Conservation (phyloP, 2,113 vertebrate genomes). For the Oncorhynchus nerka region DNA sequence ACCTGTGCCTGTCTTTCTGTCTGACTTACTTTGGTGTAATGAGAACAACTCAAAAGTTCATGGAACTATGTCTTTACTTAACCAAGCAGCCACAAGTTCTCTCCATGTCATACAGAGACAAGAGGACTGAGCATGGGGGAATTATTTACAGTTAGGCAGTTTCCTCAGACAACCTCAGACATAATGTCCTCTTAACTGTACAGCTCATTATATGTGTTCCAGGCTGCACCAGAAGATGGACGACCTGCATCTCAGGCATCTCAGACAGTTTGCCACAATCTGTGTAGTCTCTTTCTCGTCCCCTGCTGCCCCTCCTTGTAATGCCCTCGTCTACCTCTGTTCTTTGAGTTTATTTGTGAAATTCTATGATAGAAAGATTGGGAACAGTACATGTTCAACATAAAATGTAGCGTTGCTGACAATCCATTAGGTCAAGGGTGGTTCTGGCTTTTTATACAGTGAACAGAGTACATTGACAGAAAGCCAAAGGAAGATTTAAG, state of each 20-base stretch:
- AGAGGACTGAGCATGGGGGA: slow-evolving; percentile 6
- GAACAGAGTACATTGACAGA: slow-evolving; percentile 25
- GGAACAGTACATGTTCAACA: no score
- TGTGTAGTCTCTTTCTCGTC: no score
- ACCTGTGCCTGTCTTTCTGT: no score
- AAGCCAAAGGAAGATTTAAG: slow-evolving; percentile 27
- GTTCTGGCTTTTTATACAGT: background rate
- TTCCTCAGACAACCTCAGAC: slow-evolving; percentile 9
- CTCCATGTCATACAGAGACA: slow-evolving; percentile 1
- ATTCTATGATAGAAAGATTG: no score
- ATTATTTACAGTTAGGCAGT: slow-evolving; percentile 16
- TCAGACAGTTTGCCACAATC: no score
- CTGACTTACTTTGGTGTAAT: no score
- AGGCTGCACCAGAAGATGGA: slow-evolving; percentile 19
- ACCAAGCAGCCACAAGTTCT: no score
- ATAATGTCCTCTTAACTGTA: slow-evolving; percentile 5
- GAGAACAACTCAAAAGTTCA: no score
- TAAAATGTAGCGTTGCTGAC: slow-evolving; percentile 9
- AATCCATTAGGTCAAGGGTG: slow-evolving; percentile 25
- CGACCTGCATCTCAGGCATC: slow-evolving; percentile 8
- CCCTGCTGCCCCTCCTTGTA: no score
- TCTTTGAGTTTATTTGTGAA: no score
- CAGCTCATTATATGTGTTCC: slow-evolving; percentile 19
- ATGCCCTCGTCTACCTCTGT: no score
- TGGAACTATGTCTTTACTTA: no score